Evolutionary conservation across 2,797 vertebrate species (phyloP).

Genomic region (Sebastes variabilis): DNA sequence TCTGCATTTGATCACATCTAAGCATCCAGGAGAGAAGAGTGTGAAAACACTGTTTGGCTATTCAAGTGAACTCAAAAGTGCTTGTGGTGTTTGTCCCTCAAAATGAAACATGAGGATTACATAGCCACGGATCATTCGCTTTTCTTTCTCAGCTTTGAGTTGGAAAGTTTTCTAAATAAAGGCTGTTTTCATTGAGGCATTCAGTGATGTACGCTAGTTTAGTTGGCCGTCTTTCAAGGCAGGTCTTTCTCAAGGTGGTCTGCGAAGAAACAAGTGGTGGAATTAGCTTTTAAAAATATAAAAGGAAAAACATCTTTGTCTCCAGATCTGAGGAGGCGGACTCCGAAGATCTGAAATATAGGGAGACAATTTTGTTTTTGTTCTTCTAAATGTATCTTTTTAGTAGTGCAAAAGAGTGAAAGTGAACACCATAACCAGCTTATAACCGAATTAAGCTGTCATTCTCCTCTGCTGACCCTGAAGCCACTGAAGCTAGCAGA

Average conservation of each 20-base stretch:
- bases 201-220: constrained; percentile 40
- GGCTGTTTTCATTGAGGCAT: constrained; percentile 60
- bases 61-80: constrained; percentile 44
- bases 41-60: constrained; percentile 38
- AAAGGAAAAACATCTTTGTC: constrained; percentile 80
- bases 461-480: constrained; percentile 29
- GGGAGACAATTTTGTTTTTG: constrained; percentile 69
- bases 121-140: constrained; percentile 31
- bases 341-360: constrained; percentile 77
- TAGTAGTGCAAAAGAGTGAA: constrained; percentile 50
- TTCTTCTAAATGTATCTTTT: constrained; percentile 54
- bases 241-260: constrained; percentile 85
- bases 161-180: constrained; percentile 69
- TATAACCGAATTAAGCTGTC: constrained; percentile 73
- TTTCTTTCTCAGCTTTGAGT: constrained; percentile 76
- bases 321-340: constrained; percentile 80
- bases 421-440: constrained; percentile 69
- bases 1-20: constrained; percentile 66
- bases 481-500: constrained; percentile 31
- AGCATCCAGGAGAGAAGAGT: constrained; percentile 50
- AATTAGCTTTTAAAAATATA: constrained; percentile 65
- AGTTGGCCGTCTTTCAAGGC: constrained; percentile 77
- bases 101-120: constrained; percentile 38
- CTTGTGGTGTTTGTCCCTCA: constrained; percentile 42
- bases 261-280: constrained; percentile 72